Conservation (phyloP, 2,113 vertebrate species). For the Kobus ellipsiprymnus region DNA sequence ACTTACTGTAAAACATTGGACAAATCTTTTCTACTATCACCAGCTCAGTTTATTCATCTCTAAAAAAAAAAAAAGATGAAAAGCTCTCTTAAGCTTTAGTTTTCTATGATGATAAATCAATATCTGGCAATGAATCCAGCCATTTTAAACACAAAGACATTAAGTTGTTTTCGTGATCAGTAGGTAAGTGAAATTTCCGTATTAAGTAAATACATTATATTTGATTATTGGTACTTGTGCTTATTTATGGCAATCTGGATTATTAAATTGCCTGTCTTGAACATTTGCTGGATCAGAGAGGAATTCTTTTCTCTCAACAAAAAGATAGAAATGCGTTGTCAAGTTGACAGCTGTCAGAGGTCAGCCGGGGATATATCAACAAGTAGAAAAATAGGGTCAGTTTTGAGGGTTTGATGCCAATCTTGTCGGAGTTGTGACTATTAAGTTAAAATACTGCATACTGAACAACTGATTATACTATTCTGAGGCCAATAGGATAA, state of each 20-base stretch:
- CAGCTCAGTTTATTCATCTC: neutral
- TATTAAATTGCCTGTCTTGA: neutral
- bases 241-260: neutral
- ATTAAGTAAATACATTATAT: neutral
- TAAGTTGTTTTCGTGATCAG: neutral
- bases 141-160: accelerated
- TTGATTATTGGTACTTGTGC: neutral
- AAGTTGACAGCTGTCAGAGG: neutral
- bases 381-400: neutral
- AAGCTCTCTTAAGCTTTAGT: neutral
- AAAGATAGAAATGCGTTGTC: neutral
- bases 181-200: neutral
- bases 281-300: neutral
- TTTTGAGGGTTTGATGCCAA: neutral
- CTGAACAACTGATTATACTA: neutral
- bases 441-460: neutral
- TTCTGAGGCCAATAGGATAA: neutral
- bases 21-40: neutral
- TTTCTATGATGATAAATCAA: neutral
- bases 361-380: neutral
- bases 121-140: neutral
- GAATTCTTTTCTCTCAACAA: neutral
- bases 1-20: neutral
- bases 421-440: neutral
- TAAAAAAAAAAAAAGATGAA: neutral